These are phyloP conservation scores for Brenthis daphne DNA, from an alignment of 2,888 invertebrate genomes.

Conservation along the genomic window DNA sequence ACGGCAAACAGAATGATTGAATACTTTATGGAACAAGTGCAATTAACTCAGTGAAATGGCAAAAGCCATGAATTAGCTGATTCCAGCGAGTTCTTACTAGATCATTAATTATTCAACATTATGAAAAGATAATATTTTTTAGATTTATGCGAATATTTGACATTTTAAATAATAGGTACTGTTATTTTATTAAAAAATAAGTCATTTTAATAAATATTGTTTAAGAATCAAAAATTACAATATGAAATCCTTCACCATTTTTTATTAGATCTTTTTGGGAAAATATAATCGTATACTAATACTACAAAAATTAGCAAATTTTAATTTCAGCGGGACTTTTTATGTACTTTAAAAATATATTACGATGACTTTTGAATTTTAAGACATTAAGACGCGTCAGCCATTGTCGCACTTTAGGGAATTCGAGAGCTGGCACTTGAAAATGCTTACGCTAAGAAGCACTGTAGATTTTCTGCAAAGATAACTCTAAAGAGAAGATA, in stretches of 20 bases:
- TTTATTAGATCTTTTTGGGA: too few relatives aligned
- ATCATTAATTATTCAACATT: too few relatives aligned
- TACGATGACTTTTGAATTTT: not conserved
- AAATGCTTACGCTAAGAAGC: slow-evolving; percentile 14
- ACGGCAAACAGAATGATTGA: slow-evolving; percentile 33
- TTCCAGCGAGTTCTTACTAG: not conserved
- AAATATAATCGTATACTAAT: too few relatives aligned
- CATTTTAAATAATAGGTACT: not conserved
- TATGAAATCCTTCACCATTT: too few relatives aligned
- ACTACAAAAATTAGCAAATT: too few relatives aligned
- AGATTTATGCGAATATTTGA: too few relatives aligned
- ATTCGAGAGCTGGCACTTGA: slow-evolving; percentile 16
- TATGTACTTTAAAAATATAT: not conserved
- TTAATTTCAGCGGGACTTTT: too few relatives aligned
- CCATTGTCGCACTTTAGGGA: slow-evolving; percentile 2
- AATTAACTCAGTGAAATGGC: slow-evolving; percentile 14
- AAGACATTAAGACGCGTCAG: slow-evolving; percentile 3
- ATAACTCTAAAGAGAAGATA: slow-evolving; percentile 11
- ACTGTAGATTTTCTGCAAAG: slow-evolving; percentile 15
- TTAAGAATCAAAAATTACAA: too few relatives aligned
- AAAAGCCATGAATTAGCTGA: slow-evolving; percentile 15
- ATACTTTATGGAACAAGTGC: slow-evolving; percentile 24
- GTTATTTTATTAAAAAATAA: not conserved
- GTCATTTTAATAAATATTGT: too few relatives aligned
- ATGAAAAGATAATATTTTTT: too few relatives aligned